Conservation (phyloP, 2,888 invertebrate species). For the Hypercompe scribonia region DNA sequence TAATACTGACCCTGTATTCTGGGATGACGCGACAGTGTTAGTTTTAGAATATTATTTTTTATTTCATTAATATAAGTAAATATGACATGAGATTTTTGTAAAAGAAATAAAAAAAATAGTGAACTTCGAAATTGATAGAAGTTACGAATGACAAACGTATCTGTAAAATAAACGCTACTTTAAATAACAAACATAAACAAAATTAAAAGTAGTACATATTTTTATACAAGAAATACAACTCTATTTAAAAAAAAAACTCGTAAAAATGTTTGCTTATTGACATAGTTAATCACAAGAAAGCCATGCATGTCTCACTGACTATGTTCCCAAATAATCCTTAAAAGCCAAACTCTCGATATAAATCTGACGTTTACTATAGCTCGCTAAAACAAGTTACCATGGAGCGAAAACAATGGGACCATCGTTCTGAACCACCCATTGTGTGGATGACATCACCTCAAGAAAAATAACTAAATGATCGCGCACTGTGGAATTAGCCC, state of each 20-base stretch:
- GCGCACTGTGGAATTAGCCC: slow-evolving; percentile 10
- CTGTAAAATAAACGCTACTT: neutral
- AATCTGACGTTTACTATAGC: neutral
- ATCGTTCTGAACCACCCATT: slow-evolving; percentile 40
- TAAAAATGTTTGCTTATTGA: neutral
- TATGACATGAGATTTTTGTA: neutral
- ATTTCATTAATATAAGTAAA: too few species aligned
- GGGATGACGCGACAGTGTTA: too few species aligned
- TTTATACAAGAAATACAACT: neutral
- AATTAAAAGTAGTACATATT: neutral
- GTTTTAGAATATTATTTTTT: too few species aligned
- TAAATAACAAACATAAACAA: neutral
- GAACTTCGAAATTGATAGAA: neutral
- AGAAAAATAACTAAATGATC: slow-evolving; percentile 33
- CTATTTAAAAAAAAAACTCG: neutral
- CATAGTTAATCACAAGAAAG: neutral
- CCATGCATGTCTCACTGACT: neutral
- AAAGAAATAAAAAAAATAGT: too few species aligned
- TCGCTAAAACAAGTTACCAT: slow-evolving; percentile 29
- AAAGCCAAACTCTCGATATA: neutral
- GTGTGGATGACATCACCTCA: slow-evolving; percentile 52
- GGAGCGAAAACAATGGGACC: slow-evolving; percentile 43
- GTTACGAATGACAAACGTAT: neutral
- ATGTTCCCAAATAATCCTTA: neutral
- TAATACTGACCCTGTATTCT: too few species aligned